phyloP scores from a whole-genome alignment of 2,113 vertebrate species.

The Oryzias javanicus region DNA sequence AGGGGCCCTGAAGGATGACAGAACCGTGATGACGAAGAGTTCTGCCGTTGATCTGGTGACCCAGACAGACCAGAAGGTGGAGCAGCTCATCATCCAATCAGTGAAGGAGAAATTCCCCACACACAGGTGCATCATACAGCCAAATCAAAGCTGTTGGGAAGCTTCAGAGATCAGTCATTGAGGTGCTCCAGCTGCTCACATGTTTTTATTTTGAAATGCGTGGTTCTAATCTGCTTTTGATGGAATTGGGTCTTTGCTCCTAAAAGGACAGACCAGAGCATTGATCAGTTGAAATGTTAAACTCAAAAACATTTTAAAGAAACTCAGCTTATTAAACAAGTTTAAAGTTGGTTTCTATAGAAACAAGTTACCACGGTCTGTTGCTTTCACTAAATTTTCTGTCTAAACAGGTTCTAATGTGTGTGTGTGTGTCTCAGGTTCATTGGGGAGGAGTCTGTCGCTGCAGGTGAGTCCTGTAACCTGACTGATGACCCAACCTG shows the following conservation, averaged over 20 bases:
- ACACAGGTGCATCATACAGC: slow-evolving; percentile 79
- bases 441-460: slow-evolving; percentile 97
- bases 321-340: too few relatives aligned
- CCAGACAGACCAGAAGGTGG: slow-evolving; percentile 93
- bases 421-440: slow-evolving; percentile 76
- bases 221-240: too few relatives aligned
- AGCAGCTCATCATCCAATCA: slow-evolving; percentile 88
- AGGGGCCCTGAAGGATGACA: slow-evolving; percentile 82
- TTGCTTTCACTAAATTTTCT: background rate
- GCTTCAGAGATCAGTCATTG: background rate
- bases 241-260: too few relatives aligned
- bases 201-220: too few relatives aligned
- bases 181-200: background rate
- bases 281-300: too few relatives aligned
- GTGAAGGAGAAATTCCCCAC: slow-evolving; percentile 90
- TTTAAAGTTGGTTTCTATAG: background rate
- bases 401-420: background rate
- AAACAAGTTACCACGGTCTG: background rate
- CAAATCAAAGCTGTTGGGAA: background rate
- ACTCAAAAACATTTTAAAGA: too few relatives aligned
- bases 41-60: slow-evolving; percentile 93
- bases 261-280: too few relatives aligned
- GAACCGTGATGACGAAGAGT: slow-evolving; percentile 87
- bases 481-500: slow-evolving; percentile 89
- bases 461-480: slow-evolving; percentile 84